Base-by-base conservation (phyloP, 2,888 invertebrate genomes). In the Margaritifera margaritifera region DNA sequence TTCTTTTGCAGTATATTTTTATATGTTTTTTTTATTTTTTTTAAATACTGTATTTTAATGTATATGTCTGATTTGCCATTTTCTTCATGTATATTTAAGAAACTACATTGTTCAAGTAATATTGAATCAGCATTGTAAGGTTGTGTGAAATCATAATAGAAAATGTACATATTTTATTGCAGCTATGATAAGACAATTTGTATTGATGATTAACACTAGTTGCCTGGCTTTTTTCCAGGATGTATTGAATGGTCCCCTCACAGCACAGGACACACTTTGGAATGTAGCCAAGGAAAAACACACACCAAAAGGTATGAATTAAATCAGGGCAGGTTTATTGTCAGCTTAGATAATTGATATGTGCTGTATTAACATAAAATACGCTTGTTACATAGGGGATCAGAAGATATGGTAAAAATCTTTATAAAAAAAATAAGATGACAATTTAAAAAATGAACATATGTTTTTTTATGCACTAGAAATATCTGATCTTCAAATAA, bases 261-360 rank as follows among this genome's bases (percentile, higher is more conserved):
- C 85, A 53, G 77, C 74, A 25, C 88, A 88, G 57, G 85, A 86
- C 71, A 86, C 86, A 61, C 72, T 87, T 24, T 89, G 88, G 88
- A 84, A 82, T 66, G 86, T 88, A 50, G 82, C 84, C 68, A 88
- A 86, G 71, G 87, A 88, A 77, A 86, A 85, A 75, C 87, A 88
- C 69, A 88, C 86, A 52, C 89, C 89, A 20, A 83, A 80, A 84
- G 84, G 86, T 87, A 67, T 20, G n/a, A 51, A 50, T 42, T 19
- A 52, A 31, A 18, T 27, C 52, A 4, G 42, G 42, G 42, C 15
- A 42, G 42, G 42, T 42, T 42, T 42, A 42, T 2, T 42, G 15
- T 42, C 42, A 42, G 42, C 11, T 42, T 42, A 42, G 15, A 42
- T 42, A 42, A 42, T 42, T 42, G 42, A 11, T 42, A 11, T 8